Evolutionary conservation across 2,888 invertebrate species (phyloP).

Genomic region (Euplexia lucipara): DNA sequence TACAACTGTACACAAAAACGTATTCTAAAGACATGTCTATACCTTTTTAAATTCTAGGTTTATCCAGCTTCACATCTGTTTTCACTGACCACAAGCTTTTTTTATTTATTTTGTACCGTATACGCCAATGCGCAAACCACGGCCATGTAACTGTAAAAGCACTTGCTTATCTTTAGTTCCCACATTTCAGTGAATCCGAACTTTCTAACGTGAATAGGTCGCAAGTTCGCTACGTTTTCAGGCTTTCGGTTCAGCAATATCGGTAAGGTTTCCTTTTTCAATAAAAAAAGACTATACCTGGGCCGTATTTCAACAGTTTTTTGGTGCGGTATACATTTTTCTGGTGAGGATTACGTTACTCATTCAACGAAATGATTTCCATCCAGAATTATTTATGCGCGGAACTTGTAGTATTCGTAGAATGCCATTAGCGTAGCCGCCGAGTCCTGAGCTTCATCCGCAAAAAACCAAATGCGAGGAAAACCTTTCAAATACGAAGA

Average conservation of each 20-base stretch:
- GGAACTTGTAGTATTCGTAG: slow-evolving; percentile 44
- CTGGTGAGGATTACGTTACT: slow-evolving; percentile 6
- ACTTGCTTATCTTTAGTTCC: slow-evolving; percentile 26
- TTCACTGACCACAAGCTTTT: slow-evolving; percentile 17
- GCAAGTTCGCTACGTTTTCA: slow-evolving; percentile 21
- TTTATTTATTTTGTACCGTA: slow-evolving; percentile 33
- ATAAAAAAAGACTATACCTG: slow-evolving; percentile 13
- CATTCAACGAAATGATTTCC: slow-evolving; percentile 26
- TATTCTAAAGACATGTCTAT: slow-evolving; percentile 3
- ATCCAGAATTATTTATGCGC: slow-evolving; percentile 36
- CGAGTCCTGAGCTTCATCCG: slow-evolving; percentile 19
- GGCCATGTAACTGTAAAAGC: slow-evolving; percentile 24
- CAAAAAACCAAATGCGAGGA: slow-evolving; percentile 27
- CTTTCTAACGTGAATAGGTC: slow-evolving; percentile 40
- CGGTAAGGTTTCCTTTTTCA: slow-evolving; percentile 15
- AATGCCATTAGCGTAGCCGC: slow-evolving; percentile 48
- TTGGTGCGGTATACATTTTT: slow-evolving; percentile 4
- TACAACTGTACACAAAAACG: not conserved
- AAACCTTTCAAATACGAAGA: slow-evolving; percentile 29
- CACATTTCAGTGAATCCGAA: slow-evolving; percentile 33
- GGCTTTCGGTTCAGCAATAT: slow-evolving; percentile 21
- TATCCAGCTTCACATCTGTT: slow-evolving; percentile 20
- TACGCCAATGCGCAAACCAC: slow-evolving; percentile 43
- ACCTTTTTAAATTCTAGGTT: not conserved
- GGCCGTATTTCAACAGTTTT: slow-evolving; percentile 6